Percentiles rank a stretch among this genome's conserved stretches.
phyloP scores from a whole-genome alignment of 2,797 vertebrate species.

The Megalops cyprinoides region DNA sequence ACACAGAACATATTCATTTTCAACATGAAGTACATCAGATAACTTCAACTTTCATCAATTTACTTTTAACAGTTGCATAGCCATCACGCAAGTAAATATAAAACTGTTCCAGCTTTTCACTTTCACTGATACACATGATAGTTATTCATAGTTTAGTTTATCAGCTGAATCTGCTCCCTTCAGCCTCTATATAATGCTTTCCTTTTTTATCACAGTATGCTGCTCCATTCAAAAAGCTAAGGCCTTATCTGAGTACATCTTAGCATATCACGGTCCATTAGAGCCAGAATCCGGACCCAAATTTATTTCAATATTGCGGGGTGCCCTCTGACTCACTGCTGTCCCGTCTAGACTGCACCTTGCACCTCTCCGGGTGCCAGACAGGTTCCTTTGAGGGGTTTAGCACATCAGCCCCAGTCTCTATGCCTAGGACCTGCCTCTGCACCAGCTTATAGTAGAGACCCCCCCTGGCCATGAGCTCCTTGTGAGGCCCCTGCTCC shows the following conservation, averaged over 20 bases:
- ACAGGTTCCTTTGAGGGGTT: not conserved
- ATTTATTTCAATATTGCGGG: slow-evolving; percentile 56
- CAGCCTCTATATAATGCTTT: not conserved
- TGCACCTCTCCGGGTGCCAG: slow-evolving; percentile 25
- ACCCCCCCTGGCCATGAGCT: slow-evolving; percentile 85
- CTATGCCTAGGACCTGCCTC: slow-evolving; percentile 84
- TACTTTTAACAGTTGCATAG: not conserved
- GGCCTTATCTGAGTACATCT: not conserved
- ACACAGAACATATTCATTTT: not conserved
- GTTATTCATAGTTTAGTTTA: no score
- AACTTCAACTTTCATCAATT: not conserved
- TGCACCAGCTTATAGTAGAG: slow-evolving; percentile 91
- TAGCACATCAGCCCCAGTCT: slow-evolving; percentile 57
- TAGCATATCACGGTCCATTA: not conserved
- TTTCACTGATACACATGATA: no score
- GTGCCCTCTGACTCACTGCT: slow-evolving; percentile 57
- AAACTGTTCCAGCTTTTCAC: no score
- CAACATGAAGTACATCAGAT: not conserved
- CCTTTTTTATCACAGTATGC: not conserved
- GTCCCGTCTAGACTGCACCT: slow-evolving; percentile 41
- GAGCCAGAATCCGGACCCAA: not conserved
- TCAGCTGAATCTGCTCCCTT: no score
- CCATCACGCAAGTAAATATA: no score
- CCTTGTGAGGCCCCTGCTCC: slow-evolving; percentile 86
- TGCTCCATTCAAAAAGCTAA: not conserved